Percentiles rank a stretch among this genome's conserved stretches.
phyloP scores from a whole-genome alignment of 2,888 invertebrate species.

The Agrochola litura region DNA sequence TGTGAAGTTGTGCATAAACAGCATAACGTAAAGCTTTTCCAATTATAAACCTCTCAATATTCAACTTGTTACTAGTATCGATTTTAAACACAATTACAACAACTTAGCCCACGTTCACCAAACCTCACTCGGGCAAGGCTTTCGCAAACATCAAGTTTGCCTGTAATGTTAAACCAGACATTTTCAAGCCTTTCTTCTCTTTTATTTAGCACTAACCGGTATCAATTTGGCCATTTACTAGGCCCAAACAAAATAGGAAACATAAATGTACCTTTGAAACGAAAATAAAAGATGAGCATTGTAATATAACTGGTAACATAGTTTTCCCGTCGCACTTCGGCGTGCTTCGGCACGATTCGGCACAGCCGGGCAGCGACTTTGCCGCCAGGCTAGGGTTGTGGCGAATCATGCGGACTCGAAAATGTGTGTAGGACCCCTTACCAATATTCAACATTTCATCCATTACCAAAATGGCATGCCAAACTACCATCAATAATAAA shows the following conservation, averaged over 20 bases:
- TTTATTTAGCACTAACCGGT: too few species aligned
- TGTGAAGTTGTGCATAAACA: neutral
- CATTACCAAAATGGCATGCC: slow-evolving; percentile 16
- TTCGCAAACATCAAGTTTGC: neutral
- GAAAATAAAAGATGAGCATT: too few species aligned
- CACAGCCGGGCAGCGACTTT: neutral
- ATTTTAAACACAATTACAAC: neutral
- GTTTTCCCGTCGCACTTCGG: neutral
- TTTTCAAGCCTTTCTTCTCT: too few species aligned
- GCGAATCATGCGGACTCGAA: neutral
- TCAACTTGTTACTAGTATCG: too few species aligned
- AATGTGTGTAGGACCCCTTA: neutral
- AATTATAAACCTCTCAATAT: too few species aligned
- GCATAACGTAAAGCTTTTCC: neutral
- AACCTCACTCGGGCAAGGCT: neutral
- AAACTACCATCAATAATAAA: slow-evolving; percentile 32
- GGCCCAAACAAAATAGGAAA: too few species aligned
- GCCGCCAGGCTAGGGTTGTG: neutral
- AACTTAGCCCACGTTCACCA: neutral
- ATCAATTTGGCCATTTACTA: too few species aligned
- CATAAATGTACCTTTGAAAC: too few species aligned
- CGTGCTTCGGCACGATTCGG: neutral
- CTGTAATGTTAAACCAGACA: neutral
- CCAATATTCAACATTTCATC: neutral
- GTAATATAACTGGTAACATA: neutral